Conservation (phyloP, 2,113 vertebrate species). For the Stomatorhinus ivindoensis region DNA sequence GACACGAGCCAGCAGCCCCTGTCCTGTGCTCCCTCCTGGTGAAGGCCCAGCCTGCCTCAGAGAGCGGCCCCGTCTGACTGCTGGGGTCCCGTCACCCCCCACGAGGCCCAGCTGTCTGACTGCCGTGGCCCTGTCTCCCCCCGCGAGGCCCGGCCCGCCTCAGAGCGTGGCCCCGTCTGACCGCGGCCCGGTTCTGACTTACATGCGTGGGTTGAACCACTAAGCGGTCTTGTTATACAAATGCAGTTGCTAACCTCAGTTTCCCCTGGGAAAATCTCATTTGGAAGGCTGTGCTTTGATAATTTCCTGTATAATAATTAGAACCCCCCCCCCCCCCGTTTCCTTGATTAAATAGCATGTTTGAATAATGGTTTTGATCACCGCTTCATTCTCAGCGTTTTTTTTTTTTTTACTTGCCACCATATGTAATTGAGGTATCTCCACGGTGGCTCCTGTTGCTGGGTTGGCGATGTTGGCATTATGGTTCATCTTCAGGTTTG, state of each 20-base stretch:
- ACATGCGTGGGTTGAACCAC: neutral
- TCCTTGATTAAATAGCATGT: slow-evolving; percentile 34
- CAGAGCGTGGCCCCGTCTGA: neutral
- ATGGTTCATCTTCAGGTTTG: neutral
- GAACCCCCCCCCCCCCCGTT: neutral
- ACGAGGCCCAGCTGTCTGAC: neutral
- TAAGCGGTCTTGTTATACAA: slow-evolving; percentile 21
- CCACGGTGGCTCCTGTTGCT: neutral
- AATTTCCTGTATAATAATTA: slow-evolving; percentile 40
- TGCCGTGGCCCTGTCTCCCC: neutral
- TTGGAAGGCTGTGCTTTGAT: slow-evolving; percentile 28
- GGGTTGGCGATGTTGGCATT: neutral
- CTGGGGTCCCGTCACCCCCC: neutral
- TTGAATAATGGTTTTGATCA: slow-evolving; percentile 38
- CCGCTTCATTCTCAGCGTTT: slow-evolving; percentile 30
- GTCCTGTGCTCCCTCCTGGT: neutral
- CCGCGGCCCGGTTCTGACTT: neutral
- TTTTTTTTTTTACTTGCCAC: slow-evolving; percentile 8
- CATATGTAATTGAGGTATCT: slow-evolving; percentile 23
- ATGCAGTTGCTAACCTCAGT: slow-evolving; percentile 21
- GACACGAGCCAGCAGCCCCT: neutral
- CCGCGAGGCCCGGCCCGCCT: neutral
- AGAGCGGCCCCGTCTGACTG: neutral
- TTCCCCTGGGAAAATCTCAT: slow-evolving; percentile 20
- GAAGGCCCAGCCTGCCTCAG: neutral